Evolutionary conservation across 1,140 invertebrate genomes (phyloP).

Genomic region (Drosophila grimshawi): DNA sequence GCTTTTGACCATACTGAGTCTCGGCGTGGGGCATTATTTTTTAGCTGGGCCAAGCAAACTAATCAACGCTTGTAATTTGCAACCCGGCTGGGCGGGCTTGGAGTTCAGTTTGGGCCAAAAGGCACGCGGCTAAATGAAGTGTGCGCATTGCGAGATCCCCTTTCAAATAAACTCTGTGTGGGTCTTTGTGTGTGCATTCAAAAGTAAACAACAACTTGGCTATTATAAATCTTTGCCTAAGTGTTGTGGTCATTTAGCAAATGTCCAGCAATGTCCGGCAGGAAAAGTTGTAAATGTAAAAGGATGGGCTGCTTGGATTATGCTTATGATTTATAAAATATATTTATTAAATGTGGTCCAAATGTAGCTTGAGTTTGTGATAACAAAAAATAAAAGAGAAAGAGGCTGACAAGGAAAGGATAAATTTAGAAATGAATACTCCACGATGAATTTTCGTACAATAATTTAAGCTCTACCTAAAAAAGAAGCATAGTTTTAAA

Average conservation of each 20-base stretch:
- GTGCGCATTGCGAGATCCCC: conserved; percentile 54
- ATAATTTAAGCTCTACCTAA: neutral
- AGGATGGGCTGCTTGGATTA: conserved; percentile 21
- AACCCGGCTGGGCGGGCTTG: conserved; percentile 15
- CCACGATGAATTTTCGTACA: conserved; percentile 8
- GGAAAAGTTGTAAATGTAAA: conserved; percentile 64
- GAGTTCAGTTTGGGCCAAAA: conserved; percentile 37
- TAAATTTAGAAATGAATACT: neutral
- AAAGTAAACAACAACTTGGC: conserved; percentile 71
- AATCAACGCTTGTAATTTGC: conserved; percentile 73
- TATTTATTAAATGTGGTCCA: conserved; percentile 72
- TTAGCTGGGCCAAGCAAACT: conserved; percentile 65
- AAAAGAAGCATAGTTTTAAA: neutral
- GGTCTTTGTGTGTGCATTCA: conserved; percentile 55
- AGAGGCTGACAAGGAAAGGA: neutral
- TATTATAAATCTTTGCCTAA: conserved; percentile 70
- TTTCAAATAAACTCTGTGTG: conserved; percentile 44
- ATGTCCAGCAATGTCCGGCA: conserved; percentile 75
- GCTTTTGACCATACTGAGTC: conserved; percentile 33
- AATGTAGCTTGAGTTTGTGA: conserved; percentile 33
- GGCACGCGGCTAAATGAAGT: conserved; percentile 73
- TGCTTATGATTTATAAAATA: conserved; percentile 71
- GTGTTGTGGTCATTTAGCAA: conserved; percentile 82
- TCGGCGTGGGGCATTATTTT: conserved; percentile 49
- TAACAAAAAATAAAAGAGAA: conserved; percentile 8